phyloP scores from a whole-genome alignment of 1,140 invertebrate genomes.

The Rhagoletis pomonella region DNA sequence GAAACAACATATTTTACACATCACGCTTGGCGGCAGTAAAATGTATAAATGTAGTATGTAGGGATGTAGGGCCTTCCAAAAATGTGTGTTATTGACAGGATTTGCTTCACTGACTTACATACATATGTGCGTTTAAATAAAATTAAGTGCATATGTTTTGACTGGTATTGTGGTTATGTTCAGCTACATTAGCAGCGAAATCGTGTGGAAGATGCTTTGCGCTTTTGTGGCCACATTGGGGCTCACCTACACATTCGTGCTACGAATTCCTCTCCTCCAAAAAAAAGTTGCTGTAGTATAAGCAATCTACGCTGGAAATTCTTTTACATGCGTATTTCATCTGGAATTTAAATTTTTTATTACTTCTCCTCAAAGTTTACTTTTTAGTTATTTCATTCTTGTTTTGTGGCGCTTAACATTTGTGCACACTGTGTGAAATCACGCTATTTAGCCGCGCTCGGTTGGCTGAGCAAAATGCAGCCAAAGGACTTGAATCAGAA shows the following conservation, averaged over 20 bases:
- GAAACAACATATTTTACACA: constrained; percentile 21
- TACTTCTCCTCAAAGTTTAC: background rate
- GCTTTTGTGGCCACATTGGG: background rate
- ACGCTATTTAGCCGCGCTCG: constrained; percentile 29
- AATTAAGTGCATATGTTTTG: constrained; percentile 39
- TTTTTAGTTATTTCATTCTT: constrained; percentile 2
- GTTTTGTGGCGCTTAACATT: background rate
- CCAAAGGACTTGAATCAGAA: background rate
- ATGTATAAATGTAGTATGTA: background rate
- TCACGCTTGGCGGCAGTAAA: background rate
- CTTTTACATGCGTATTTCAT: background rate
- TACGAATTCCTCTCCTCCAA: no score
- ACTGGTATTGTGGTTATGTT: background rate
- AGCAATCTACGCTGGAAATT: background rate
- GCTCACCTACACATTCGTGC: no score
- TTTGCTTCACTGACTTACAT: constrained; percentile 44
- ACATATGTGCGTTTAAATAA: background rate
- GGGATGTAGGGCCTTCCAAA: background rate
- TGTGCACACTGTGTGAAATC: constrained; percentile 43
- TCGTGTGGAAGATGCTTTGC: constrained; percentile 20
- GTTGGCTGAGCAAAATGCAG: background rate
- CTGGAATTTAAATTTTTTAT: constrained; percentile 33
- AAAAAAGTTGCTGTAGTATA: background rate
- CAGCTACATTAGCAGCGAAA: background rate
- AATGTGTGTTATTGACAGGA: constrained; percentile 8